Base-by-base conservation (phyloP, 23 tunicate genomes). In the Halocynthia aurantium region DNA sequence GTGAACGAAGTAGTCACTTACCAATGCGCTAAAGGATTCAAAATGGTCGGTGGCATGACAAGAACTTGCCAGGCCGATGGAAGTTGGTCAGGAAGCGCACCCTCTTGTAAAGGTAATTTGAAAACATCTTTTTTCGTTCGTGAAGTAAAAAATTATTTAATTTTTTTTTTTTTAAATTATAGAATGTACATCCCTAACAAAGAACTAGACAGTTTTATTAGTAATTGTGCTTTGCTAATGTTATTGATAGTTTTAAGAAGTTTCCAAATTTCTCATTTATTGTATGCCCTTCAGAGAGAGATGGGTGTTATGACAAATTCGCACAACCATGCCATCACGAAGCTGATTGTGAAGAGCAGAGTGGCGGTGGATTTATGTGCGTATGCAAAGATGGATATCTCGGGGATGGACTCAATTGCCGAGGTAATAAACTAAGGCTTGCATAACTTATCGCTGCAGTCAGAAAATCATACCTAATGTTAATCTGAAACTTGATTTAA, bases 11-110 rank as follows among this genome's bases (percentile, higher is more conserved):
- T 18, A 6, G 84, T 86, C 6, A 20, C 81, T 8, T 92, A 82
- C 55, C 57, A 75, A n/a, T 92, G 98, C 55, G 76, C 70, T 19
- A 73, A 78, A 0, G 98, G 98, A 20, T 92, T 57, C 53, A 58
- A 52, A 22, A 22, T 83, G 10, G 84, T 55, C 10, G 88, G 85
- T 53, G 57, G 55, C 51, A 75, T 65, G 6, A 53, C 56, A 20
- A 62, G 72, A 0, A 53, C 77, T 7, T 88, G 95, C 71, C n/a
- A 53, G 15, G 52, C 65, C 6, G 80, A 80, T 21, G 80, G 88
- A 6, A 15, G 50, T 11, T 88, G 95, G 95, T 13, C 84, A 0
- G 73, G 69, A 8, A 49, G 76, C 18, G 74, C 22, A 7, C 95
- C 95, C 7, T 5, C 31, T 18, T 88, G 95, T 52, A 52, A 20